Evolutionary conservation across 2,113 vertebrate species (phyloP), one percentile per base, ranked within the genome.

Genomic region (Catharus bicknelli): DNA sequence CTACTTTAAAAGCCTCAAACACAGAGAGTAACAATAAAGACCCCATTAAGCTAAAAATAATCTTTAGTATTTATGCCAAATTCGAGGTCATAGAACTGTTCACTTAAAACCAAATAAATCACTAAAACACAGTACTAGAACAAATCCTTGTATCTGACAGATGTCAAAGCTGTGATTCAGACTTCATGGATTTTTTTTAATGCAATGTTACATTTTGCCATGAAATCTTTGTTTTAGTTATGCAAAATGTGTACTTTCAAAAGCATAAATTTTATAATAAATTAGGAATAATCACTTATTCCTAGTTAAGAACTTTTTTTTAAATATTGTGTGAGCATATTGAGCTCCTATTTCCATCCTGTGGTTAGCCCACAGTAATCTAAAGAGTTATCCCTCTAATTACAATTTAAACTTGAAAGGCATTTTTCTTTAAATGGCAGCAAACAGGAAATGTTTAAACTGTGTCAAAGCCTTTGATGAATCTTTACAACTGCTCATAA

Each of bases 361-460:
- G 50, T 34, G 26, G 76, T 78, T 85, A 82, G 69, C 63, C 26
- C 51, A 75, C n/a, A 67, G 61, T 45, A 96, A 74, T 73, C 70
- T 74, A 90, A 75, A 88, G 67, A 83, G 70, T 29, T 62, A 80
- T 66, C 72, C 88, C 68, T 85, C 59, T 95, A 95, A 93, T 95
- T 95, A 91, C 86, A 92, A 93, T 90, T 94, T 91, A 87, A 89
- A 90, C 83, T 95, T 95, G 86, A 89, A 93, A 94, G 72, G 50
- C 55, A 67, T 91, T 95, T 95, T 92, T 83, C 94, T 91, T 96
- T 90, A 90, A 95, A 82, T 64, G 91, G 75, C 57, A 85, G 82
- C 74, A 95, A 96, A 97, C 79, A 92, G 73, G 82, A 96, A 91
- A 92, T 48, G 32, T 84, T 88, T 83, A 95, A 97, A 91, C 80